Evolutionary conservation across 2,797 vertebrate species (phyloP).

Genomic region (Coilia nasus): DNA sequence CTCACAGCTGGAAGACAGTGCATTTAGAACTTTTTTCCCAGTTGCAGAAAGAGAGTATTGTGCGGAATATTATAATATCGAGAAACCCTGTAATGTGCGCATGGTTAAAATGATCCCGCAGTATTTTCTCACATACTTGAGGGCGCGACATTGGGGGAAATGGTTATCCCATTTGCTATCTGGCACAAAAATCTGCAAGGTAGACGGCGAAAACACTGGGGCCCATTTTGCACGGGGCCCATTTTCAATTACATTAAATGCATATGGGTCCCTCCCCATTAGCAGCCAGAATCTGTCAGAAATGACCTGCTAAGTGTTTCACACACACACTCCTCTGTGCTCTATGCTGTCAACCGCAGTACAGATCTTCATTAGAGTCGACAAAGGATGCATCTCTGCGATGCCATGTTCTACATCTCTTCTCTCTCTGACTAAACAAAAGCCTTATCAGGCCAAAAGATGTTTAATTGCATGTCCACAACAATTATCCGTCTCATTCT

Average conservation of each 20-base stretch:
- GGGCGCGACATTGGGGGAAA: constrained; percentile 60
- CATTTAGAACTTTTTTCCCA: constrained; percentile 57
- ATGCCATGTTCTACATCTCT: neutral
- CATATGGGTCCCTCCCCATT: constrained; percentile 25
- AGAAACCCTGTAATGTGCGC: constrained; percentile 70
- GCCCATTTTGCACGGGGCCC: constrained; percentile 51
- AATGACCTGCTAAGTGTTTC: constrained; percentile 8
- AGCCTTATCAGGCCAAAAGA: constrained; percentile 14
- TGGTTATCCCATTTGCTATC: constrained; percentile 62
- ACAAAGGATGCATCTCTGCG: constrained; percentile 12
- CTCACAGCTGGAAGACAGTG: constrained; percentile 52
- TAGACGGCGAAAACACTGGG: constrained; percentile 65
- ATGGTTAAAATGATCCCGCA: constrained; percentile 68
- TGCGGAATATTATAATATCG: constrained; percentile 73
- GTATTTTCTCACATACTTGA: constrained; percentile 74
- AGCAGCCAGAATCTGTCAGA: neutral
- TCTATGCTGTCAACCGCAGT: neutral
- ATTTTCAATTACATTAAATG: constrained; percentile 49
- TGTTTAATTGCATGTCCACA: constrained; percentile 20
- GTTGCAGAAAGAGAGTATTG: constrained; percentile 52
- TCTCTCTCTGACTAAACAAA: neutral
- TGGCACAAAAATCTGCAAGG: constrained; percentile 64
- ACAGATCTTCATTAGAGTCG: constrained; percentile 1
- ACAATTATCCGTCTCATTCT: neutral
- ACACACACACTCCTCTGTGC: neutral